Evolutionary conservation across 2,888 invertebrate genomes (phyloP).

Genomic region (Diaperis boleti): DNA sequence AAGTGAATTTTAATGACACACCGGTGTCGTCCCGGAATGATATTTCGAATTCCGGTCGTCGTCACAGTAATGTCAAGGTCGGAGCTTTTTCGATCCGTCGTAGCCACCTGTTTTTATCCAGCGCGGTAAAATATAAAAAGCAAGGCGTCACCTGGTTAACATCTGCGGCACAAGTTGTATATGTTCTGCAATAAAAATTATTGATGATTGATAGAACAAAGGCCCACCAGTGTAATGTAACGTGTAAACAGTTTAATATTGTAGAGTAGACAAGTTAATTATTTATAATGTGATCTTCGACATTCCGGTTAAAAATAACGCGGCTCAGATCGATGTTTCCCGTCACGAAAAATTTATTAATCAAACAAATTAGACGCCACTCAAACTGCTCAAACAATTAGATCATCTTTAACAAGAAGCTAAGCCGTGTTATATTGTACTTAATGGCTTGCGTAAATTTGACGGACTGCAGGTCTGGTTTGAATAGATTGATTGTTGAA

Average conservation of each 20-base stretch:
- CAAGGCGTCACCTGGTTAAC: slow-evolving; percentile 24
- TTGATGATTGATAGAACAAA: slow-evolving; percentile 34
- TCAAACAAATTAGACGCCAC: slow-evolving; percentile 17
- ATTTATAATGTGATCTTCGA: slow-evolving; percentile 30
- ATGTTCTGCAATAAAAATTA: slow-evolving; percentile 23
- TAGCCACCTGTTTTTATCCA: slow-evolving; percentile 12
- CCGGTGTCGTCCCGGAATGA: slow-evolving; percentile 11
- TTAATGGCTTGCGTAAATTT: too few relatives aligned
- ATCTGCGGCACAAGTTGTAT: slow-evolving; percentile 11
- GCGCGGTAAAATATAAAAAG: not conserved
- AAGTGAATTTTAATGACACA: slow-evolving; percentile 28
- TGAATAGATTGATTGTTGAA: too few relatives aligned
- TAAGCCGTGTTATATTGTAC: too few relatives aligned
- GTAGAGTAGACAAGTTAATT: slow-evolving; percentile 27
- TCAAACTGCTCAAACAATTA: slow-evolving; percentile 19
- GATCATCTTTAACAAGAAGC: not conserved
- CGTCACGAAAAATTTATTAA: slow-evolving; percentile 2
- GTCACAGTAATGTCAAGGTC: slow-evolving; percentile 15
- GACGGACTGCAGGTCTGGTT: too few relatives aligned
- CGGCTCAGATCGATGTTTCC: slow-evolving; percentile 2
- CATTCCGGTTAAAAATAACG: slow-evolving; percentile 23
- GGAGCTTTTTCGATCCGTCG: slow-evolving; percentile 3
- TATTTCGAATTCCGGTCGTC: slow-evolving; percentile 16
- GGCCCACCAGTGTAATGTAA: slow-evolving; percentile 8
- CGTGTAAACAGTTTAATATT: slow-evolving; percentile 27